These are phyloP conservation scores for Netelia inedita DNA, from an alignment of 2,888 invertebrate species.

Conservation along the genomic window DNA sequence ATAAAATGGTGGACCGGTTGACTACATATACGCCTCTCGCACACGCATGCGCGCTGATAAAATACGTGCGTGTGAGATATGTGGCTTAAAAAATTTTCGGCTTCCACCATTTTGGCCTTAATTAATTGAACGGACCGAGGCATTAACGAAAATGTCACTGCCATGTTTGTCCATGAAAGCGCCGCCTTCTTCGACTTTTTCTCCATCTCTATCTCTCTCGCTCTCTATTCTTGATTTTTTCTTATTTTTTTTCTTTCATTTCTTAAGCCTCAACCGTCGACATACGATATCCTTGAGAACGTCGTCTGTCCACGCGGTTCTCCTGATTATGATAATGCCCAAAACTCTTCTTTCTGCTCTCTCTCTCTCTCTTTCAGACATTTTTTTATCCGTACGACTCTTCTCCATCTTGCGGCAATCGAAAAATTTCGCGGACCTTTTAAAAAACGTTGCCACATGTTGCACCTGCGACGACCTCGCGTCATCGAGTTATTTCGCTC, in stretches of 20 bases:
- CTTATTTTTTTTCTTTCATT: slow-evolving; percentile 1
- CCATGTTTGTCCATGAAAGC: slow-evolving; percentile 52
- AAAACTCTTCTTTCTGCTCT: slow-evolving; percentile 34
- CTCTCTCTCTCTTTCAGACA: neutral
- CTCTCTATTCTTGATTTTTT: slow-evolving; percentile 2
- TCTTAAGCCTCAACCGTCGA: slow-evolving; percentile 50
- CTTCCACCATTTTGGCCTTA: slow-evolving; percentile 74
- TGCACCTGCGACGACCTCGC: slow-evolving; percentile 49
- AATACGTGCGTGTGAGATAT: slow-evolving; percentile 53
- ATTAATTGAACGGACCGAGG: slow-evolving; percentile 74
- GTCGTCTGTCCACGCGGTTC: slow-evolving; percentile 62
- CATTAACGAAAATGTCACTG: slow-evolving; percentile 71
- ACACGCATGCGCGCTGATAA: slow-evolving; percentile 31
- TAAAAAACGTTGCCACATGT: slow-evolving; percentile 5
- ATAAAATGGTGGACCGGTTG: slow-evolving; percentile 78
- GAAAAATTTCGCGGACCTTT: slow-evolving; percentile 42
- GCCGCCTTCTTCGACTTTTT: slow-evolving; percentile 60
- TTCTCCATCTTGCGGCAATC: neutral
- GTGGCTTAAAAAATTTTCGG: slow-evolving; percentile 47
- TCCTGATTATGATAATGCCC: slow-evolving; percentile 67
- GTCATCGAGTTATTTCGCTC: neutral
- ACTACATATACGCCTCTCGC: slow-evolving; percentile 20
- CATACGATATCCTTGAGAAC: slow-evolving; percentile 71
- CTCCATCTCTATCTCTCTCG: slow-evolving; percentile 28
- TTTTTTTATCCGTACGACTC: slow-evolving; percentile 10